Base-by-base conservation (phyloP, 2,888 invertebrate species). In the Prionchulus punctatus region DNA sequence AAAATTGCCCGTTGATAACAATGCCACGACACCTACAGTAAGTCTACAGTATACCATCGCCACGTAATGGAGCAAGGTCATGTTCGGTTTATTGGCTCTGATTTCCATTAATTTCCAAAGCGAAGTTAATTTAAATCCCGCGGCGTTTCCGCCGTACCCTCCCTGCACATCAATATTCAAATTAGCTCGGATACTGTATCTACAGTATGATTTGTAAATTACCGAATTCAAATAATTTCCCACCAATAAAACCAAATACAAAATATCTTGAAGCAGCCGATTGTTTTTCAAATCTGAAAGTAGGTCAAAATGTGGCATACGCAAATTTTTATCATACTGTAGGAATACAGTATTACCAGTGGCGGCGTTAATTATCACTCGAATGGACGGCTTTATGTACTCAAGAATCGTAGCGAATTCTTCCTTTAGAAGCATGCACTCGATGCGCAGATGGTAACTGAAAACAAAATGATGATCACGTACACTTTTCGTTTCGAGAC, bases 201-300 rank as follows among this genome's bases (percentile, higher is more conserved):
- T 36, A 36, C 7, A 15, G 12, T 12, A 36, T 36, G 15, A 12
- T 12, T 36, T 30, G 7, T 12, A 12, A 75, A 79, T 76, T 76
- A 84, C 84, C 58, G 90, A 85, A 73, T 94, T 94, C 55, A 94
- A 78, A 74, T 92, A 94, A 75, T 94, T 94, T n/a, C 94, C 92
- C n/a, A 90, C 86, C 23, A 90, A 85, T 21, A 94, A 78, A 15
- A 91, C 85, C 81, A 91, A 85, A 72, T 90, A 88, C 30, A 94
- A 78, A 36, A 94, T 85, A 73, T 91, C 90, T 78, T 86, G 82
- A 0, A 84, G 76, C 31, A 80, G 78, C 66, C 79, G 79, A 66
- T 81, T 83, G 30, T 79, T 79, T 74, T 81, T 81, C 58, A 83
- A 71, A 73, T 82, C 81, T 80, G 64, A 36, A 36, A 36, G 18